Percentiles rank a stretch among this genome's conserved stretches.
These are phyloP conservation scores for Percina caprodes DNA, from an alignment of 2,113 vertebrate species.

Conservation along the genomic window DNA sequence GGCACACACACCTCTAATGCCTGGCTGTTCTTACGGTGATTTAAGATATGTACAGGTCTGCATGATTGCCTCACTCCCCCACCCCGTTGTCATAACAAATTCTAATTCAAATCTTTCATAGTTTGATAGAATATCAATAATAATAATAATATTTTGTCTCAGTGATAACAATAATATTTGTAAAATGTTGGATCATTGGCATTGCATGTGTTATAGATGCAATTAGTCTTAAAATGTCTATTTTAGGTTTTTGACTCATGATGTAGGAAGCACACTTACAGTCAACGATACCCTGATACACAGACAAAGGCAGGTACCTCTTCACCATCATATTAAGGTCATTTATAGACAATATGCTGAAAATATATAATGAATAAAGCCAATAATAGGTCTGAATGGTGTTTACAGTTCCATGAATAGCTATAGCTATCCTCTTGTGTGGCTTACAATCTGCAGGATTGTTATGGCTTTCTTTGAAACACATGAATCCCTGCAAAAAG, in stretches of 20 bases:
- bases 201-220: not conserved
- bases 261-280: not conserved
- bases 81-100: not conserved
- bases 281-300: not conserved
- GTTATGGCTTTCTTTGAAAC: not conserved
- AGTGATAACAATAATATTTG: not conserved
- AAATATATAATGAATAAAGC: too few species aligned
- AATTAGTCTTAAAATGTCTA: not conserved
- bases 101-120: conserved; percentile 9
- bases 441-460: not conserved
- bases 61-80: not conserved
- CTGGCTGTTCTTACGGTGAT: not conserved
- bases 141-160: not conserved
- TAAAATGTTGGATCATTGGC: not conserved
- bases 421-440: not conserved
- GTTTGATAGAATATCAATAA: not conserved
- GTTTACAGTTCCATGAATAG: not conserved
- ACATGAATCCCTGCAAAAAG: not conserved
- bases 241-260: not conserved
- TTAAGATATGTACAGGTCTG: conserved; percentile 24
- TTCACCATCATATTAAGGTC: not conserved
- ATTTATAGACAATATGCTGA: not conserved
- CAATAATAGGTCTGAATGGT: not conserved
- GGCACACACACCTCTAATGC: not conserved
- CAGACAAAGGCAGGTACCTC: not conserved